Conservation (phyloP, 92 coral and sea anemone species). For the Montipora capitata region DNA sequence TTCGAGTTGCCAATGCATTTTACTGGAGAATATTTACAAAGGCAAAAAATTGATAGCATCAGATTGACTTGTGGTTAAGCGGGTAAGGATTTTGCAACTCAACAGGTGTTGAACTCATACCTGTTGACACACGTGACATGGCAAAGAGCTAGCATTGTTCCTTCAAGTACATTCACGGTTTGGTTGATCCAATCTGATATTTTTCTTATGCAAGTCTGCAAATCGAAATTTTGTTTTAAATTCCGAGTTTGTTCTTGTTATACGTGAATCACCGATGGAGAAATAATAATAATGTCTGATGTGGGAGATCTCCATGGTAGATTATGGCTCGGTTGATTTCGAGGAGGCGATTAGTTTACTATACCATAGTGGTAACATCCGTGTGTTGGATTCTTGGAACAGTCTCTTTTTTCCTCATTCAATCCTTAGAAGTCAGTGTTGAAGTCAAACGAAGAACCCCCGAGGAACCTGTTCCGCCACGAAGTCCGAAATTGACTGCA, state of each 20-base stretch:
- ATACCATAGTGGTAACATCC: slow-evolving; percentile 89
- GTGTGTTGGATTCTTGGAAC: slow-evolving; percentile 96
- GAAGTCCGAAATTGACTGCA: slow-evolving; percentile 82
- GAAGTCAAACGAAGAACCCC: slow-evolving; percentile 85
- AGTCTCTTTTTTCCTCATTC: slow-evolving; percentile 87
- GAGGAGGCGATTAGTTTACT: slow-evolving; percentile 87
- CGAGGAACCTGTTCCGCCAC: slow-evolving; percentile 68
- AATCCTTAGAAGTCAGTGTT: slow-evolving; percentile 87
- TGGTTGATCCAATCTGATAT: neutral
- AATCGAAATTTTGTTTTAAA: neutral
- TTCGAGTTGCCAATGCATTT: neutral
- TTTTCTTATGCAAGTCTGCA: neutral
- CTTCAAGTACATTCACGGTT: slow-evolving; percentile 28
- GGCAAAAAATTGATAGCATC: slow-evolving; percentile 1
- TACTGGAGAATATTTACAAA: neutral
- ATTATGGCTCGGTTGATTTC: slow-evolving; percentile 75
- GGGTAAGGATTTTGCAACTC: neutral
- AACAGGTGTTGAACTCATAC: slow-evolving; percentile 40
- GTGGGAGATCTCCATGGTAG: neutral
- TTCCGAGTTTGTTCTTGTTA: neutral
- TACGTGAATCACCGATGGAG: slow-evolving; percentile 26
- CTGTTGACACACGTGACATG: slow-evolving; percentile 54
- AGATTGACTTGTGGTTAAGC: slow-evolving; percentile 26
- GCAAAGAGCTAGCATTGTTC: slow-evolving; percentile 34
- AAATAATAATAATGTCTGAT: slow-evolving; percentile 5